Conservation (phyloP, 2,888 invertebrate genomes). For the Cyclophora punctaria region DNA sequence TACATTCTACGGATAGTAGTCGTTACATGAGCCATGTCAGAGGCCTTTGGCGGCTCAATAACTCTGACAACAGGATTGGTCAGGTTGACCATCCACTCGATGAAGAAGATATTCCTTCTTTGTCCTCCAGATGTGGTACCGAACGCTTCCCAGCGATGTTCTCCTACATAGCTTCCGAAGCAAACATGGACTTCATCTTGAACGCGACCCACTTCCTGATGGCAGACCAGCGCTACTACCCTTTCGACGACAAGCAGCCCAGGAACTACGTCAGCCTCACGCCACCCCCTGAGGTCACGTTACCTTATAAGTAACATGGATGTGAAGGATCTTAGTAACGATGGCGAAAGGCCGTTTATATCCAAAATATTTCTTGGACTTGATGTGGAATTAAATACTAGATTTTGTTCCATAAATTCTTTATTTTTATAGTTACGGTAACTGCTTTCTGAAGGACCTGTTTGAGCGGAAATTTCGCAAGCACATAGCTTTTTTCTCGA, state of each 20-base stretch:
- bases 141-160: slow-evolving; percentile 60
- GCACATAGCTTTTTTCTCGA: too few relatives aligned
- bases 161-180: slow-evolving; percentile 41
- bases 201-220: slow-evolving; percentile 46
- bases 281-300: background rate
- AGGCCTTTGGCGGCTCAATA: too few relatives aligned
- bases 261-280: background rate
- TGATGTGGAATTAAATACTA: background rate
- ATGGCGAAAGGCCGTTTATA: too few relatives aligned
- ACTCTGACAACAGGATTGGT: too few relatives aligned
- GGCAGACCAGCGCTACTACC: slow-evolving; percentile 43
- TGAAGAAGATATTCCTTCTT: background rate
- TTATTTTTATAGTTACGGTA: too few relatives aligned
- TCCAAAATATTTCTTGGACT: background rate
- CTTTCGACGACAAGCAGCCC: slow-evolving; percentile 35
- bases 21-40: too few relatives aligned
- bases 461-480: too few relatives aligned
- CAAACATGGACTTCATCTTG: slow-evolving; percentile 49
- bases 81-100: background rate
- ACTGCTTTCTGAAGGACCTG: too few relatives aligned
- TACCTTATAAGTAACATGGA: background rate
- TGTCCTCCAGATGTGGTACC: slow-evolving; percentile 49
- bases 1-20: too few relatives aligned
- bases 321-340: too few relatives aligned
- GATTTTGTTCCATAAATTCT: background rate